Base-by-base conservation (phyloP, 2,797 vertebrate genomes). In the Ammospiza maritima region DNA sequence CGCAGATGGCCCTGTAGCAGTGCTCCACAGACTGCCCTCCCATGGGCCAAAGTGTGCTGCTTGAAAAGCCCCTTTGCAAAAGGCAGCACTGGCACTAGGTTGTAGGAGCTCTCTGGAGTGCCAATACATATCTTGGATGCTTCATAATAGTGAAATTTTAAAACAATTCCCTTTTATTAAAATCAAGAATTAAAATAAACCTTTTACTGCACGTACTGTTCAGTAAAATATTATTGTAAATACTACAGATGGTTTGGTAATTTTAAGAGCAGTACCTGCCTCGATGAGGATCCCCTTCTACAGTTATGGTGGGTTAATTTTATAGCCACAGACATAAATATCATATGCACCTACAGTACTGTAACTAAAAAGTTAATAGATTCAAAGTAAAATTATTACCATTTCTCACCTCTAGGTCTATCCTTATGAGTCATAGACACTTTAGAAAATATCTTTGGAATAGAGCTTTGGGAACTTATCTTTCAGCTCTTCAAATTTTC, bases 1-100 rank as follows among this genome's bases (percentile, higher is more conserved):
- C 77, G 87, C 93, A 95, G 90, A 83, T 90, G 92, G 90, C 38
- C 65, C 44, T 83, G 74, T 40, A 54, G 57, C 61, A 70, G 71
- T 58, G 85, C 53, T 90, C 80, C 30, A 6, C 60, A 58, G 40
- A n/a, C 54, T 80, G 79, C 47, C 3, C 19, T 95, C 86, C 88
- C 92, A 48, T 74, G 86, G 90, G 84, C 84, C 84, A 74, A 26
- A 54, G 38, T 16, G 34, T 67, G 42, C 84, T 77, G 60, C 86
- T 74, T 40, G 77, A 61, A 85, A 86, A 90, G 65, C 6, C 26
- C 16, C 10, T 40, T 70, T 84, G 60, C 48, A 45, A 64, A 83
- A 90, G 25, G 65, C 29, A 88, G 53, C 34, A 27, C 77, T 47
- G 69, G 64, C 45, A 30, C 30, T 71, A 25, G 17, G 29, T 23